phyloP scores from a whole-genome alignment of 1,140 invertebrate species.

The Gryllus bimaculatus region DNA sequence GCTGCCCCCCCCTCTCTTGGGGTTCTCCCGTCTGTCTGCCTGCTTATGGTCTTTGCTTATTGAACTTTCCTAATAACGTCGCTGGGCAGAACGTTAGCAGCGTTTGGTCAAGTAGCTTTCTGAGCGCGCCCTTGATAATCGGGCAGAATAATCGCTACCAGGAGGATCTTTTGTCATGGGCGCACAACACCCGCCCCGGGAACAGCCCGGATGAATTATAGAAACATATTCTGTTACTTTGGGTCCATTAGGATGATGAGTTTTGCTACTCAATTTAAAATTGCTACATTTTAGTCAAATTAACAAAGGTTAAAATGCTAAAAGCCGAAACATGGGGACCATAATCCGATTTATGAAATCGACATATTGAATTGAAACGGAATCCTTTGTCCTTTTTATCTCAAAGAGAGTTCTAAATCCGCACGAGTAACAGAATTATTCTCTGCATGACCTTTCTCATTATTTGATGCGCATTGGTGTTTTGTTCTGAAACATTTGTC shows the following conservation, averaged over 20 bases:
- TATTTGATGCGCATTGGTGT: not conserved
- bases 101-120: not conserved
- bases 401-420: not conserved
- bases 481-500: not conserved
- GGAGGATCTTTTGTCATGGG: not conserved
- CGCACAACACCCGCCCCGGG: not conserved
- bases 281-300: not conserved
- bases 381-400: not conserved
- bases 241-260: not conserved
- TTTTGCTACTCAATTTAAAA: not conserved
- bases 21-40: not conserved
- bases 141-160: not conserved
- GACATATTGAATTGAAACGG: not conserved
- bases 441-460: not conserved
- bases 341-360: slow-evolving; percentile 5
- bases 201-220: not conserved
- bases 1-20: not conserved
- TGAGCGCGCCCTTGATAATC: not conserved
- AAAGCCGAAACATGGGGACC: not conserved
- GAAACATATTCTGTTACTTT: not conserved
- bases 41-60: not conserved
- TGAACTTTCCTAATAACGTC: not conserved
- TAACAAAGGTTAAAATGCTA: slow-evolving; percentile 1
- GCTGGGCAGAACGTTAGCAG: not conserved
- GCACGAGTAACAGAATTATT: not conserved